Conservation (phyloP, 2,113 vertebrate species). For the Pterocles orientalis region DNA sequence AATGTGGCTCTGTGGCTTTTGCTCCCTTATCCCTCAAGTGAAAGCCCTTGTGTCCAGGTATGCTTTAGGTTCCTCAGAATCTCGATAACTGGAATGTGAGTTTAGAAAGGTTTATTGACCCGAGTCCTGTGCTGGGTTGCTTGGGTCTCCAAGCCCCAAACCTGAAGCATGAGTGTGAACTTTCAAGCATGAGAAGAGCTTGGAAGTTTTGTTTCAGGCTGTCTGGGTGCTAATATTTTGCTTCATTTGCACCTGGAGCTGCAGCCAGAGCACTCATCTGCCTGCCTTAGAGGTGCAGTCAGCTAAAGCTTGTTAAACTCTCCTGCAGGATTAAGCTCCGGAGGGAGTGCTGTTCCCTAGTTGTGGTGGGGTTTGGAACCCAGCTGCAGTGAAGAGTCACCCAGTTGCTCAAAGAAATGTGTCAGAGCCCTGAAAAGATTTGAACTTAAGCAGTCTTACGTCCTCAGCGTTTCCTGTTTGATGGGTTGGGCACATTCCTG, state of each 20-base stretch:
- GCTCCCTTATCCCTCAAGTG: background rate
- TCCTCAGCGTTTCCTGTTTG: background rate
- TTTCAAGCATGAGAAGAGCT: background rate
- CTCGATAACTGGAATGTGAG: background rate
- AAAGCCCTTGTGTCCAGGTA: background rate
- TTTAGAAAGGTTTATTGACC: background rate
- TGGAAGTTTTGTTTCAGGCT: background rate
- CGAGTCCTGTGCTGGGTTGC: background rate
- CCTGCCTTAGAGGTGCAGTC: background rate
- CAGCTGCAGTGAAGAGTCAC: background rate
- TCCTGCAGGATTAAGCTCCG: background rate
- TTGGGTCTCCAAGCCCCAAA: background rate
- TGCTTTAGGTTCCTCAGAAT: background rate
- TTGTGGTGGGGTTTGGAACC: background rate
- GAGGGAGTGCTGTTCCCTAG: rapidly evolving
- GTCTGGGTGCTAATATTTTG: background rate
- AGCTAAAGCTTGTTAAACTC: background rate
- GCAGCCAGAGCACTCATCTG: background rate
- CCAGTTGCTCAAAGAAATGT: background rate
- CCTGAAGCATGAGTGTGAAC: background rate
- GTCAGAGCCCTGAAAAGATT: background rate
- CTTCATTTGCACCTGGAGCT: background rate
- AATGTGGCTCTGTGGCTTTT: background rate
- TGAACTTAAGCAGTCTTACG: background rate
- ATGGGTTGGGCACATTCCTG: background rate